Percentiles rank a stretch among this genome's conserved stretches.
Conservation (phyloP, 2,797 vertebrate species). For the Xerus rutilus region DNA sequence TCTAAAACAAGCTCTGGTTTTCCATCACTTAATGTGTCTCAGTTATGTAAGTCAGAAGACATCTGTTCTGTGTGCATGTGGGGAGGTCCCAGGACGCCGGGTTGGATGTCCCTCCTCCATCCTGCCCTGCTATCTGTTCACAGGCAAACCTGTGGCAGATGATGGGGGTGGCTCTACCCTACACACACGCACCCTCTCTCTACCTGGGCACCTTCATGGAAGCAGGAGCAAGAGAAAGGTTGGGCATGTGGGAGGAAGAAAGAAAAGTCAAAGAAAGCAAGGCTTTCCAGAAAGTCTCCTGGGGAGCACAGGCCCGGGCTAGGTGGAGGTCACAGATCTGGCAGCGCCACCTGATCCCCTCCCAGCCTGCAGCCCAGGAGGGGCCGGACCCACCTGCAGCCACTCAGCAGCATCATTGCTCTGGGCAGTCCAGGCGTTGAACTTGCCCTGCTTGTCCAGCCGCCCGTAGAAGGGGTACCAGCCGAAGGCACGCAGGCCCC, state of each 20-base stretch:
- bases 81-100: rapidly evolving
- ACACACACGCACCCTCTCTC: background rate
- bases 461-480: constrained; percentile 95
- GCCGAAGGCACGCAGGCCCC: constrained; percentile 95
- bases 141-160: background rate
- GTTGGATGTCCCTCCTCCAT: background rate
- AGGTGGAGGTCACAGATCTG: background rate
- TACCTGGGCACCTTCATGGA: background rate
- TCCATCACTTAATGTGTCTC: background rate
- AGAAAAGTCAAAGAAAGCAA: background rate
- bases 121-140: background rate
- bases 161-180: background rate
- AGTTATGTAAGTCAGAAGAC: background rate
- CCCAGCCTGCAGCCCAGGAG: rapidly evolving
- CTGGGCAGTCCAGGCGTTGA: constrained; percentile 96
- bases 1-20: background rate
- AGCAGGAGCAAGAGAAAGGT: background rate
- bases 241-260: background rate
- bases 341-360: background rate
- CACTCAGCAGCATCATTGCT: constrained; percentile 92
- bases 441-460: constrained; percentile 96
- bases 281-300: background rate
- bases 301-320: background rate
- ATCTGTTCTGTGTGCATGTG: background rate
- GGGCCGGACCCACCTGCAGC: constrained; percentile 93